Evolutionary conservation across 1,140 invertebrate genomes (phyloP), one percentile per base, ranked within the genome.

Genomic region (Penaeus japonicus): DNA sequence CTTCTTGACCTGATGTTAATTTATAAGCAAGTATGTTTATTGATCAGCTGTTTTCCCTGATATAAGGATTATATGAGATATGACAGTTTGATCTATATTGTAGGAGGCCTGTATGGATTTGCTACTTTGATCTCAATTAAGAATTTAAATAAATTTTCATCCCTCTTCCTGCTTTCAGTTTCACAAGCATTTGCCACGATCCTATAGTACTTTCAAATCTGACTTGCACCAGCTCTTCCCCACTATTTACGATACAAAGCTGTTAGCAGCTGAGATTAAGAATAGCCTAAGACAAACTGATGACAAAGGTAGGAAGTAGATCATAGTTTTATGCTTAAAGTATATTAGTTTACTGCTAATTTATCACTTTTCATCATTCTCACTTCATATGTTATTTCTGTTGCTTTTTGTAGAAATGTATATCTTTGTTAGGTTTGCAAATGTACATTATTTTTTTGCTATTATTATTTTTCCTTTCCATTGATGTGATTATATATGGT

Each of bases 171-270:
- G n/a, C 39, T 87, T 87, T 70, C 86, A 88, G 86, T 88, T 88
- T 39, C 55, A 83, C 54, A 65, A 35, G 18, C n/a, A 59, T 32
- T 54, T 88, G 53, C 86, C 86, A 27, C 0, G 15, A 10, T 83
- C 79, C 30, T 88, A 88, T 20, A n/a, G 39, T 30, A n/a, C 7
- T 5, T 88, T 88, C 27, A 88, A 88, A 55, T 59, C 86, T 2
- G 65, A 83, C 27, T 30, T 88, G 18, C 86, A 88, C 30, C 10
- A n/a, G 57, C 12, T 83, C 27, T 88, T 88, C 27, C 86, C 86
- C 30, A 15, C 77, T n/a, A 75, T 88, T 0, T 88, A 83, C 17
- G 86, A 88, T 70, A 88, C 86, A n/a, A 88, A 88, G 35, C 75
- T 77, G 20, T 39, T 88, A n/a, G 79, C 86, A 15, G 22, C 65